Evolutionary conservation across 2,888 invertebrate species (phyloP).

Genomic region (Dicyrtoma fusca): DNA sequence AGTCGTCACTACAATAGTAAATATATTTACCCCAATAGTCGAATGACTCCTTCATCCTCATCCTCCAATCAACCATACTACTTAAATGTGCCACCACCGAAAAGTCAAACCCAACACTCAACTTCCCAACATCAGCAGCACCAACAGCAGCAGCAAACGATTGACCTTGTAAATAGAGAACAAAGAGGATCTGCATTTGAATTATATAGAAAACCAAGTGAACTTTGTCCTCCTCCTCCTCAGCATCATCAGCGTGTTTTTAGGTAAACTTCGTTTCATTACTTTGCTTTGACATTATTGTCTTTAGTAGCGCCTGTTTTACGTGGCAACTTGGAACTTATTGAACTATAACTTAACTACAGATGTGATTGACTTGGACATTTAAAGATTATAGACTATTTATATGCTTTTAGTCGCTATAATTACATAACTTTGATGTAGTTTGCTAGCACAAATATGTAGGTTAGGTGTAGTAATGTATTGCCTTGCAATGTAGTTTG

Average conservation of each 20-base stretch:
- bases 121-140: neutral
- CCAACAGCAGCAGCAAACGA: constrained; percentile 62
- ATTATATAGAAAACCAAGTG: constrained; percentile 81
- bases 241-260: constrained; percentile 57
- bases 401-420: too few species aligned
- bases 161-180: constrained; percentile 66
- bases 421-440: too few species aligned
- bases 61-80: constrained; percentile 29
- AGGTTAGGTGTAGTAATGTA: too few species aligned
- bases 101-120: constrained; percentile 41
- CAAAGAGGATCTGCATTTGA: constrained; percentile 94
- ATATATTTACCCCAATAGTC: constrained; percentile 25
- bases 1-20: constrained; percentile 58
- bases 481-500: too few species aligned
- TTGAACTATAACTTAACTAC: too few species aligned
- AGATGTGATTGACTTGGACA: too few species aligned
- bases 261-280: too few species aligned
- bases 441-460: too few species aligned
- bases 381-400: too few species aligned
- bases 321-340: too few species aligned
- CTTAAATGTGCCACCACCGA: constrained; percentile 42
- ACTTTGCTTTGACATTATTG: too few species aligned
- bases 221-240: constrained; percentile 59
- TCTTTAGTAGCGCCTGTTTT: too few species aligned
- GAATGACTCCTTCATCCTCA: constrained; percentile 18